Evolutionary conservation across 92 coral and sea anemone genomes (phyloP), one percentile per base, ranked within the genome.

Genomic region (Desmophyllum pertusum): DNA sequence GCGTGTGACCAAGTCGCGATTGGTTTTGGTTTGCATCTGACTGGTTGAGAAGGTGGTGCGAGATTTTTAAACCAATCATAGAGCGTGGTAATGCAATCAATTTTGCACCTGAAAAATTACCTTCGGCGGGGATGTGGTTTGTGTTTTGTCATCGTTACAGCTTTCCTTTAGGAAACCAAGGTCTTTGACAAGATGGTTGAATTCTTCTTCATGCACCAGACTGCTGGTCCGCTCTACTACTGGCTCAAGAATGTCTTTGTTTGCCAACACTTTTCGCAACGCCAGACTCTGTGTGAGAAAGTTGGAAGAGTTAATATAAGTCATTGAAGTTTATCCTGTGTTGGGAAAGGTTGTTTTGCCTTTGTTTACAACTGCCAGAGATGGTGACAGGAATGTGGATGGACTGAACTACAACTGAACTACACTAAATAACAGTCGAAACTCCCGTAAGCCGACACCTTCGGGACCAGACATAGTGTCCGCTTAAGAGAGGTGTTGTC

Each of bases 171-270:
- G 85, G 15, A 93, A 71, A 27, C 89, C 84, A 23, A 96, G 87
- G 23, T 94, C 96, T n/a, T 74, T n/a, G 25, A 84, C 77, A 7
- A 86, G 82, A 51, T 68, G 78, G 27, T 71, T 85, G 77, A 94
- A 96, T 31, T 89, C 75, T 33, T 92, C 95, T 69, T 88, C 90
- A 19, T 82, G 92, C 37, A 95, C 93, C 35, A 95, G 93, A 33
- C 86, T 83, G 43, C 83, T 84, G 39, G 93, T 77, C 13, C 65
- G 85, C 38, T 82, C 83, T 31, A 90, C 73, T 17, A 88, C 66
- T 23, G 98, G 98, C 39, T 84, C 84, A 10, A 96, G 87, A 31
- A 91, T 82, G 21, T 81, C 84, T 71, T 90, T 92, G 89, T 96
- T 90, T 39, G 83, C 87, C 46, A 89, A 81, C 82, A 94, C 80